These are phyloP conservation scores for Spinibarbus caldwelli DNA, from an alignment of 2,797 vertebrate genomes.

Conservation along the genomic window DNA sequence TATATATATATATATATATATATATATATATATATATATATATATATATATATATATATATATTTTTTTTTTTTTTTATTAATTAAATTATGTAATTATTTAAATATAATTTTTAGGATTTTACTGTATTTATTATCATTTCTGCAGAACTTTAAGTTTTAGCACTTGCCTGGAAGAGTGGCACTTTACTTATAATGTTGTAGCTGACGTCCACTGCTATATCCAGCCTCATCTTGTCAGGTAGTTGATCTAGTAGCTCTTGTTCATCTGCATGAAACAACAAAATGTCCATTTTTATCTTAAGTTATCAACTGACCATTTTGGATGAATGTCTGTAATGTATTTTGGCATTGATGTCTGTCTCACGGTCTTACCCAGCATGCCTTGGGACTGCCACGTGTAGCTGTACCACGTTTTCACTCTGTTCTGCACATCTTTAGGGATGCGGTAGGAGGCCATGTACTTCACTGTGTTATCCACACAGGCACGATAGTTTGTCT, in stretches of 20 bases:
- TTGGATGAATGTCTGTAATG: background rate
- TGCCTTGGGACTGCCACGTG: conserved; percentile 98
- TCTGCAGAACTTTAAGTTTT: no score
- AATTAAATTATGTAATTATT: no score
- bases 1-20: no score
- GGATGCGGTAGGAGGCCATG: conserved; percentile 95
- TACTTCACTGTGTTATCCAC: conserved; percentile 97
- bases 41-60: no score
- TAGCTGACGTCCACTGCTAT: conserved; percentile 96
- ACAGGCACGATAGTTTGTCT: conserved; percentile 93
- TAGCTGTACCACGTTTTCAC: conserved; percentile 99
- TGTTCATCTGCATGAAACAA: conserved; percentile 83
- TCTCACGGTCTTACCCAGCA: conserved; percentile 90
- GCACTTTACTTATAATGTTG: conserved; percentile 94
- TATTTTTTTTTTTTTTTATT: no score
- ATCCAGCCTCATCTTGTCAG: conserved; percentile 97
- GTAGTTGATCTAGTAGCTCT: conserved; percentile 91
- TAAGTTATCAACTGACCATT: background rate
- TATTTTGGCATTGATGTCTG: background rate
- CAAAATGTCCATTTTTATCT: background rate
- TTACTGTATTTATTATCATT: no score
- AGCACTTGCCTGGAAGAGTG: conserved; percentile 90
- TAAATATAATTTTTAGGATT: background rate
- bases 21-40: no score
- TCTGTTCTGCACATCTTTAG: conserved; percentile 88